Evolutionary conservation across 2,113 vertebrate species (phyloP), one percentile per base, ranked within the genome.

Genomic region (Holacanthus passer): DNA sequence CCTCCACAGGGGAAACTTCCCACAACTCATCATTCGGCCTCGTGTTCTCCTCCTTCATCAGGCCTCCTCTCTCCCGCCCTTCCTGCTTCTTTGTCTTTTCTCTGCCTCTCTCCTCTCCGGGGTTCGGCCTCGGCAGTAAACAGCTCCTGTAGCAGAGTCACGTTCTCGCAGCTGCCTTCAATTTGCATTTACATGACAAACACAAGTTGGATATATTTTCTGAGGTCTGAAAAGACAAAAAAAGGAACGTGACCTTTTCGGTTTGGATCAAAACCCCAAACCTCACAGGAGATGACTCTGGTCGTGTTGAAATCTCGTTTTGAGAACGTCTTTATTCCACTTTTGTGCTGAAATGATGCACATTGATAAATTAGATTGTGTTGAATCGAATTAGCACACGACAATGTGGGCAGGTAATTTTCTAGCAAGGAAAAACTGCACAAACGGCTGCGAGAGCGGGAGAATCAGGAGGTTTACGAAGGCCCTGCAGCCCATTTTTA

Each of bases 21-120:
- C 35, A 71, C 82, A 35, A 43, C 75, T 43, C 27, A 16, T 74
- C 48, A 5, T 20, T 48, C 27, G 24, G 62, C 67, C 53, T 72
- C 29, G 45, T 12, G 31, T 37, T 32, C 48, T 24, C 32, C 53
- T 32, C 43, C 17, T 16, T 14, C 27, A 4, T 73, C 47, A 53
- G 3, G 0, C 47, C 37, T 13, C 22, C 17, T 41, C 22, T 27
- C 31, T 45, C 37, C 24, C 4, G 5, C 22, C 13, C 47, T 50
- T 19, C 7, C 17, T 31, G 64, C 2, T 10, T 14, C 22, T 53
- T n/a, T 66, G 20, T 58, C 24, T 66, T 24, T 53, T 43, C 45
- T 72, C 53, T 16, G 2, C 31, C 14, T 58, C 27, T 56, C 37
- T 53, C 2, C 24, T 55, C 71, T 45, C 53, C 29, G 1, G 29